A percentile compares a stretch with the other conserved stretches of the same genome.
Conservation (phyloP, 2,888 invertebrate species). For the Trypoxylon attenuatum region DNA sequence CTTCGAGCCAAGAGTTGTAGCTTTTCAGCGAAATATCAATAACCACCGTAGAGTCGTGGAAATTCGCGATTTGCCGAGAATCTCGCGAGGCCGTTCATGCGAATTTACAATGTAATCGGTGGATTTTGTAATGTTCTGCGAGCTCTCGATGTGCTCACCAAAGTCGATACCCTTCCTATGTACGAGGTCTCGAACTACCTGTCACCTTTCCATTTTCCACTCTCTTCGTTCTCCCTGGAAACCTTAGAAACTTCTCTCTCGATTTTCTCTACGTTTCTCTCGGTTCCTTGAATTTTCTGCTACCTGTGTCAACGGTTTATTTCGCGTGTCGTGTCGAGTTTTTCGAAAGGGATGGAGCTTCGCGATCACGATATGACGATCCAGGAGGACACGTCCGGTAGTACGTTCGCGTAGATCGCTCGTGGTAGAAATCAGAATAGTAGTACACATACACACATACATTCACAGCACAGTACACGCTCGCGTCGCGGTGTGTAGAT, state of each 20-base stretch:
- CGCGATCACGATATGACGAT: neutral
- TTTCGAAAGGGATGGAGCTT: too few species aligned
- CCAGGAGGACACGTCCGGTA: neutral
- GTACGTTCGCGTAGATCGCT: neutral
- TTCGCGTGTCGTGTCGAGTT: constrained; percentile 15
- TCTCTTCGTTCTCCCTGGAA: neutral
- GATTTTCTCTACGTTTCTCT: constrained; percentile 4
- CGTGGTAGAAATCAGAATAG: neutral
- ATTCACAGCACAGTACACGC: neutral
- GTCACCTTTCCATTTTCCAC: constrained; percentile 10
- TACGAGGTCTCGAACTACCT: constrained; percentile 12
- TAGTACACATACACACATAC: too few species aligned
- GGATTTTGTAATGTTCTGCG: constrained; percentile 38
- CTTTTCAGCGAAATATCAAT: neutral
- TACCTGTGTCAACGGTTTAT: neutral
- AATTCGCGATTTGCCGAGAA: neutral
- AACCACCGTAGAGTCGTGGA: neutral
- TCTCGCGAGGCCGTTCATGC: neutral
- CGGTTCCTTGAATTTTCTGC: neutral
- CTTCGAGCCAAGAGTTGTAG: neutral
- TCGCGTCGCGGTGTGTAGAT: neutral
- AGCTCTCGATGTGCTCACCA: constrained; percentile 24
- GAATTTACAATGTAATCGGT: constrained; percentile 33
- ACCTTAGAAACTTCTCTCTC: neutral
- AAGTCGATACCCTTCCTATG: constrained; percentile 31